Percentiles rank a stretch among this genome's conserved stretches.
Evolutionary conservation across 2,888 invertebrate species (phyloP).

Genomic region (Dioctria linearis): DNA sequence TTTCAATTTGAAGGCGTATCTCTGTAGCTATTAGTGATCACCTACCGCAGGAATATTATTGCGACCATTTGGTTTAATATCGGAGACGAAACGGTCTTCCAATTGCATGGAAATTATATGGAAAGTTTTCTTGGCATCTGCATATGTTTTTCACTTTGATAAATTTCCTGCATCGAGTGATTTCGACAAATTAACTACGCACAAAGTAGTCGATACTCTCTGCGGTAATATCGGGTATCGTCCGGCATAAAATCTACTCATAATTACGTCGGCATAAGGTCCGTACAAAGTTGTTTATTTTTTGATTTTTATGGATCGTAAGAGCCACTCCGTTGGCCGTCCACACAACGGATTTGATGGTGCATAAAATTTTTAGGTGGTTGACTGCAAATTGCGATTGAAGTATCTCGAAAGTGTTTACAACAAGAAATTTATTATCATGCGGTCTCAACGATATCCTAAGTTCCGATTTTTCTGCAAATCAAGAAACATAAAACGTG

Average conservation of each 20-base stretch:
- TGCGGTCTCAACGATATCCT: too few species aligned
- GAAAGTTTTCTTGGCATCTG: background rate
- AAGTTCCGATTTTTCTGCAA: too few species aligned
- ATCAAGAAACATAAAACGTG: too few species aligned
- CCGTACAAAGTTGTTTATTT: too few species aligned
- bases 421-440: background rate
- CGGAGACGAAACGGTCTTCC: too few species aligned
- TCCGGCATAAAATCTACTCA: too few species aligned
- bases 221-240: background rate
- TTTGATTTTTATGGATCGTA: too few species aligned
- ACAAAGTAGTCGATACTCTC: background rate
- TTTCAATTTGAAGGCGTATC: background rate
- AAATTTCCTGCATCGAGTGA: background rate
- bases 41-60: background rate
- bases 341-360: background rate
- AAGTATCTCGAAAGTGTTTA: background rate
- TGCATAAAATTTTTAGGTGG: constrained; percentile 4
- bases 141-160: constrained; percentile 9
- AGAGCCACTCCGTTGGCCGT: too few species aligned
- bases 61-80: background rate
- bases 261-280: too few species aligned
- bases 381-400: background rate
- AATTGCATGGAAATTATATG: background rate
- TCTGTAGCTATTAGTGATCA: background rate
- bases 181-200: background rate